These are phyloP conservation scores for Podarcis cretensis DNA, from an alignment of 2,113 vertebrate genomes.

Conservation along the genomic window DNA sequence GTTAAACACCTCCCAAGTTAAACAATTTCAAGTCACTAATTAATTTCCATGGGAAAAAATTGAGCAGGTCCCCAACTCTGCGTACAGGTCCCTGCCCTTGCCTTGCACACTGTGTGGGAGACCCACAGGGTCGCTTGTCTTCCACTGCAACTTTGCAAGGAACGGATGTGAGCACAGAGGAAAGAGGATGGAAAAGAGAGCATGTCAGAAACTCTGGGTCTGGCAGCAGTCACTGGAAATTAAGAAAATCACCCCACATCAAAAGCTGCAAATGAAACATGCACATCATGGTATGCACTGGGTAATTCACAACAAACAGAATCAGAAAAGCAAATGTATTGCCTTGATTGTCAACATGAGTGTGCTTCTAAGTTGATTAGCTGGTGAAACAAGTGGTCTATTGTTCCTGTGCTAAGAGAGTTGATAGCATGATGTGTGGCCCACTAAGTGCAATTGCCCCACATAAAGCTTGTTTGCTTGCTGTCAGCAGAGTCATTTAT, in stretches of 20 bases:
- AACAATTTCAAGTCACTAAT: no score
- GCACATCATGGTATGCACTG: neutral
- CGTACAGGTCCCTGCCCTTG: no score
- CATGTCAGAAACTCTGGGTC: no score
- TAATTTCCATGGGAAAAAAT: no score
- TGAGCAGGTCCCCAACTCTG: no score
- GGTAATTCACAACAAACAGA: neutral
- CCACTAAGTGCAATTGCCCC: neutral
- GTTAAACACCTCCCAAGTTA: no score
- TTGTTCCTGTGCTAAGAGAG: conserved; percentile 13
- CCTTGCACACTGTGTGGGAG: no score
- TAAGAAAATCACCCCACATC: neutral
- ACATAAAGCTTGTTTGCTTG: neutral
- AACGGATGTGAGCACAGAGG: no score
- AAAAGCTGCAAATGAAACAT: neutral
- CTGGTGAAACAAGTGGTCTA: neutral
- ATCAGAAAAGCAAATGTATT: conserved; percentile 18
- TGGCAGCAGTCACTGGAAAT: no score
- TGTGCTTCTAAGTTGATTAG: neutral
- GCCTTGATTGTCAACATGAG: conserved; percentile 4
- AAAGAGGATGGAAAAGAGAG: no score
- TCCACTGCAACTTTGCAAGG: no score
- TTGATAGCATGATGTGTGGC: neutral
- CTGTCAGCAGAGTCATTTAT: neutral
- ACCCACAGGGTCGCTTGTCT: no score